These are phyloP conservation scores for Dendronephthya gigantea DNA, from an alignment of 64 coral and sea anemone genomes.

Conservation along the genomic window DNA sequence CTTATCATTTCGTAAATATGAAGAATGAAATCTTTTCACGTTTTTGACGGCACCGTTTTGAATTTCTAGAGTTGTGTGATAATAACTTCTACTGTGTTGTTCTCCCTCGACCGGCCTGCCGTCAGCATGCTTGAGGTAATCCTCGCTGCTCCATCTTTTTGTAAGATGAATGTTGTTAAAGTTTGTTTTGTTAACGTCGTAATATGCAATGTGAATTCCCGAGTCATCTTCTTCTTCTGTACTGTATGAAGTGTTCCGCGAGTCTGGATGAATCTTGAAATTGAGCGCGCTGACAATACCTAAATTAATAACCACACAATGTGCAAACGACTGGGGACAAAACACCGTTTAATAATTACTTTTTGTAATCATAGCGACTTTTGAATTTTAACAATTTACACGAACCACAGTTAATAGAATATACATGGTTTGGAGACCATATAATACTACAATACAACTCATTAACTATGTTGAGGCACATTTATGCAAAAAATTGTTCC, in stretches of 20 bases:
- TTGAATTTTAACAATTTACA: too few species aligned
- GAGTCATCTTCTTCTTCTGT: constrained; percentile 73
- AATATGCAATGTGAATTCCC: constrained; percentile 50
- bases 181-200: constrained; percentile 26
- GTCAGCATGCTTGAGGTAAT: constrained; percentile 55
- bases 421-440: too few species aligned
- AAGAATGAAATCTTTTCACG: background rate
- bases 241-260: background rate
- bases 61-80: background rate
- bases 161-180: constrained; percentile 26
- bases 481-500: too few species aligned
- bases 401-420: too few species aligned
- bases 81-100: constrained; percentile 9
- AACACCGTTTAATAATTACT: too few species aligned
- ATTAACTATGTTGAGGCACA: too few species aligned
- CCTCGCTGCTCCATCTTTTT: constrained; percentile 55
- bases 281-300: constrained; percentile 64
- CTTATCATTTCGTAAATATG: background rate
- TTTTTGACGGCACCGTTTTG: background rate
- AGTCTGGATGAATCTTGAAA: constrained; percentile 23
- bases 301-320: too few species aligned
- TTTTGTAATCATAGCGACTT: too few species aligned
- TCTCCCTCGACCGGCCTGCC: constrained; percentile 33
- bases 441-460: too few species aligned
- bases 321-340: too few species aligned